A percentile compares a stretch with the other conserved stretches of the same genome.
Conservation (phyloP, 2,113 vertebrate genomes). For the Daboia siamensis region DNA sequence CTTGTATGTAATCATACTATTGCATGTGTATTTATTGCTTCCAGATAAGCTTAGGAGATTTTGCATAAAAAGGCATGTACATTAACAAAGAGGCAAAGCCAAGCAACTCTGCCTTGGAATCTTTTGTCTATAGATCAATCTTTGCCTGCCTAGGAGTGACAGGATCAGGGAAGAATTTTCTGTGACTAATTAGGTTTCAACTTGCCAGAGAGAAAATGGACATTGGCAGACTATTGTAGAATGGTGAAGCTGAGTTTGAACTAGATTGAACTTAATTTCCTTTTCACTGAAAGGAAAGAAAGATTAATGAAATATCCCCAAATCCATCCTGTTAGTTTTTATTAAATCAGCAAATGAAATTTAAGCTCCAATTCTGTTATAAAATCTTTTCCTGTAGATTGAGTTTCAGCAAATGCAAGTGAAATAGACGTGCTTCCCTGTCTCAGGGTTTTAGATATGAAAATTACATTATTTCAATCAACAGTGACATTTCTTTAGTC, state of each 20-base stretch:
- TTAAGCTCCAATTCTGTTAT: constrained; percentile 77
- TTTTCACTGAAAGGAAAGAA: constrained; percentile 89
- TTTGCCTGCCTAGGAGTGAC: constrained; percentile 71
- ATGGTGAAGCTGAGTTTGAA: constrained; percentile 78
- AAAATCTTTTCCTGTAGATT: constrained; percentile 81
- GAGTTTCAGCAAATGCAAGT: constrained; percentile 76
- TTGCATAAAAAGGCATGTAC: constrained; percentile 20
- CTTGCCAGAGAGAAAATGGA: constrained; percentile 81
- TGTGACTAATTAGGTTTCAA: constrained; percentile 88
- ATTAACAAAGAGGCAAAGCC: constrained; percentile 34
- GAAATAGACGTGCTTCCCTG: constrained; percentile 66
- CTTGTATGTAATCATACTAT: neutral
- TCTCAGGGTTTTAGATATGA: constrained; percentile 67
- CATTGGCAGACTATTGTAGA: constrained; percentile 77
- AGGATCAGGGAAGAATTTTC: constrained; percentile 86
- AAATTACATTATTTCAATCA: constrained; percentile 75
- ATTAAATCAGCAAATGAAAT: constrained; percentile 97
- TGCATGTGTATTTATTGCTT: constrained; percentile 12
- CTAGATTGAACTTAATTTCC: constrained; percentile 92
- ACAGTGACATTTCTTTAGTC: constrained; percentile 67
- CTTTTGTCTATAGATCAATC: constrained; percentile 53
- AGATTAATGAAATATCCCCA: constrained; percentile 98
- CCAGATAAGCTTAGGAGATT: constrained; percentile 27
- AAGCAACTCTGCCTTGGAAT: constrained; percentile 55
- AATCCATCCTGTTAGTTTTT: constrained; percentile 98